Percentiles rank a stretch among this genome's conserved stretches.
Evolutionary conservation across 1,140 invertebrate species (phyloP).

Genomic region (Drosophila littoralis): DNA sequence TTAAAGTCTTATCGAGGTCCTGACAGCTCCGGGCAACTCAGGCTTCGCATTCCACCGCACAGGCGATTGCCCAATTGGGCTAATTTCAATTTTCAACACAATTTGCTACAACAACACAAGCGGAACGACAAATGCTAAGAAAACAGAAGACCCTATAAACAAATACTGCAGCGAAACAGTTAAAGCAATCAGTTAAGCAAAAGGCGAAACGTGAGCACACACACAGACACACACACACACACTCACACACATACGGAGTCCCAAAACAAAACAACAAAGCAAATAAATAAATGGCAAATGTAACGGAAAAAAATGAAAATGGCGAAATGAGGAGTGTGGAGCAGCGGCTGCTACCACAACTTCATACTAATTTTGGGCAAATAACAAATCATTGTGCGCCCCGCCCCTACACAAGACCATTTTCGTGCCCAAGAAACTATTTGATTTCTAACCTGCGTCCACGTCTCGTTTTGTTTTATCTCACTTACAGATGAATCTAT

Average conservation of each 20-base stretch:
- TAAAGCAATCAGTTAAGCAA: constrained; percentile 70
- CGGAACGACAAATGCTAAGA: constrained; percentile 27
- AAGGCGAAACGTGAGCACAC: constrained; percentile 42
- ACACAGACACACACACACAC: constrained; percentile 2
- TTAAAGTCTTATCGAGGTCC: constrained; percentile 21
- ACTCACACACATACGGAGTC: not conserved
- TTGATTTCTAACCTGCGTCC: constrained; percentile 35
- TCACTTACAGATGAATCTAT: constrained; percentile 79
- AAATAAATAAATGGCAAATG: constrained; percentile 44
- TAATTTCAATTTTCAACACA: constrained; percentile 78
- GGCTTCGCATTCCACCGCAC: not conserved
- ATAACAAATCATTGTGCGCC: constrained; percentile 73
- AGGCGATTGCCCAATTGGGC: constrained; percentile 32
- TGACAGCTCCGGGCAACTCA: not conserved
- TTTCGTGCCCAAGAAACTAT: constrained; percentile 41
- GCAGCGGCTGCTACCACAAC: constrained; percentile 18
- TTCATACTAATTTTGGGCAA: constrained; percentile 77
- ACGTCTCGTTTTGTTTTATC: constrained; percentile 20
- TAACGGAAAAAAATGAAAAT: constrained; percentile 23
- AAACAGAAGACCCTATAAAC: constrained; percentile 23
- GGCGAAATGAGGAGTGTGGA: constrained; percentile 16
- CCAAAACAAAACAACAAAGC: constrained; percentile 29
- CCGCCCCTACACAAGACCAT: not conserved
- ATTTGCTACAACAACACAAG: constrained; percentile 33
- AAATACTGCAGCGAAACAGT: constrained; percentile 49